These are phyloP conservation scores for Dolichoris vasculosae DNA, from an alignment of 1,140 invertebrate species.

Conservation along the genomic window DNA sequence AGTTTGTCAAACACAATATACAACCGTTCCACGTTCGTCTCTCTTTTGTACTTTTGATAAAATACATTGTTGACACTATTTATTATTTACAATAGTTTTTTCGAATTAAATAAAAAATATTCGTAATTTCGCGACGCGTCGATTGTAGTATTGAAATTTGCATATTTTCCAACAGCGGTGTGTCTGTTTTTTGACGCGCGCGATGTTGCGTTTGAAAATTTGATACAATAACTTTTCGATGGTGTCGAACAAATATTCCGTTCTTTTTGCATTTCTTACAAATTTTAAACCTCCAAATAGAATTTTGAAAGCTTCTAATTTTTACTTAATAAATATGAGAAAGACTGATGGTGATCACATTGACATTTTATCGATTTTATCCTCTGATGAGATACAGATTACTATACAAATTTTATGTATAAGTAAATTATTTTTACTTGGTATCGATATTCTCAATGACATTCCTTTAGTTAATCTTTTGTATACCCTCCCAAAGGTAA, in stretches of 20 bases:
- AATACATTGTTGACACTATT: not conserved
- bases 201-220: not conserved
- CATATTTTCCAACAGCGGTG: slow-evolving; percentile 19
- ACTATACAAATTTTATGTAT: not conserved
- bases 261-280: not conserved
- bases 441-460: not conserved
- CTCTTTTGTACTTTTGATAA: slow-evolving; percentile 44
- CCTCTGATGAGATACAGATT: not conserved
- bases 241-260: slow-evolving; percentile 7
- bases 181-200: slow-evolving; percentile 9
- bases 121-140: slow-evolving; percentile 12
- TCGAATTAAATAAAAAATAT: not conserved
- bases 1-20: not conserved
- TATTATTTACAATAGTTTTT: not conserved
- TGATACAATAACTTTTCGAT: not conserved
- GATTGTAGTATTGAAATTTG: slow-evolving; percentile 7
- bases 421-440: not conserved
- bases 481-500: not conserved
- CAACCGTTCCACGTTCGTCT: slow-evolving; percentile 1
- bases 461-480: not conserved
- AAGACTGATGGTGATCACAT: slow-evolving; percentile 3
- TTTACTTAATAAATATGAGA: not conserved
- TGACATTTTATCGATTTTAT: slow-evolving; percentile 21
- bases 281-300: not conserved
- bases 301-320: not conserved